These are phyloP conservation scores for Harpagifer antarcticus DNA, from an alignment of 2,797 vertebrate species.

Conservation along the genomic window DNA sequence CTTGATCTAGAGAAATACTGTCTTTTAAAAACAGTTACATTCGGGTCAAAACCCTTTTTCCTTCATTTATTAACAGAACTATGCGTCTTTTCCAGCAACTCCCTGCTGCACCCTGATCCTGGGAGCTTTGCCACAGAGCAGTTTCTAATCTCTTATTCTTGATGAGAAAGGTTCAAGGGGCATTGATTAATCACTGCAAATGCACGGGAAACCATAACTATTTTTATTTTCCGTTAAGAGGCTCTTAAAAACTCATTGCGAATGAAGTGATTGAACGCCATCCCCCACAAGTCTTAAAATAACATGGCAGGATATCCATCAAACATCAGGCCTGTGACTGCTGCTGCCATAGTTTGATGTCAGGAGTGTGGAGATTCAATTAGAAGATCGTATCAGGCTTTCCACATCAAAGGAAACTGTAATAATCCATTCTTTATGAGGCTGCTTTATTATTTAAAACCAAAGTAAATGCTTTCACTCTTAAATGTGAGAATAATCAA, in stretches of 20 bases:
- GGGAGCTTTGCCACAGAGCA: slow-evolving; percentile 25
- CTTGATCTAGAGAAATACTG: not conserved
- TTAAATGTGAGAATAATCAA: slow-evolving; percentile 1
- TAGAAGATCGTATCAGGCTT: slow-evolving; percentile 54
- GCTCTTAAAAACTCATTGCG: not conserved
- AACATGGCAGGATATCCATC: slow-evolving; percentile 17
- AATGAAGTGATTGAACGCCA: slow-evolving; percentile 18
- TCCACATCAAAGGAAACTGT: slow-evolving; percentile 39
- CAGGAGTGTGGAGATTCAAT: slow-evolving; percentile 53
- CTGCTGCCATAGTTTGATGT: slow-evolving; percentile 47
- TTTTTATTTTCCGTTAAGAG: slow-evolving; percentile 5
- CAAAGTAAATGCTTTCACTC: slow-evolving; percentile 18
- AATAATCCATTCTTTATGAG: slow-evolving; percentile 27
- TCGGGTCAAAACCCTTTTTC: not conserved
- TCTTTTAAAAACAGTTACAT: not conserved
- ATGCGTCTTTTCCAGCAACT: not conserved
- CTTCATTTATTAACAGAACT: not conserved
- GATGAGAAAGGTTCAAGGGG: slow-evolving; percentile 28
- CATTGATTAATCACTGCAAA: slow-evolving; percentile 19
- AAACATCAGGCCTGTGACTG: slow-evolving; percentile 18
- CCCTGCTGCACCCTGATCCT: slow-evolving; percentile 1
- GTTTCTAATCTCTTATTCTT: slow-evolving; percentile 23
- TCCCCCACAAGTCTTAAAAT: slow-evolving; percentile 29
- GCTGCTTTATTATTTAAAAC: slow-evolving; percentile 11
- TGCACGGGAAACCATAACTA: not conserved